These are phyloP conservation scores for Lichenostomus cassidix DNA, from an alignment of 2,113 vertebrate species.

Conservation along the genomic window DNA sequence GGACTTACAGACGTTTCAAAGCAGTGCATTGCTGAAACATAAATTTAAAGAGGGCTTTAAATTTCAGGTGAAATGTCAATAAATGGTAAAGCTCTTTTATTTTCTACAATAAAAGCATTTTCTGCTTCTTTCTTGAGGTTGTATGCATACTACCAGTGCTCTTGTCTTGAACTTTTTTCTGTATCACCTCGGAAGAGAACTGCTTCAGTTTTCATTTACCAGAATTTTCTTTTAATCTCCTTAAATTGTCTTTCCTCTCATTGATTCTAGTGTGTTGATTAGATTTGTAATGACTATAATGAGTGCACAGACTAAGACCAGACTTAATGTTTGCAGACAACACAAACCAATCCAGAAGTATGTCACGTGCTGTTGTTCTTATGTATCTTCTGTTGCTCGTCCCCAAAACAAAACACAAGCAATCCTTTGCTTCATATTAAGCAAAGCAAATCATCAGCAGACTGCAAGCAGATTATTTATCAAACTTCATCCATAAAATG, in stretches of 20 bases:
- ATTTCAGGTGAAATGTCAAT: neutral
- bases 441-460: neutral
- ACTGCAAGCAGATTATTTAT: neutral
- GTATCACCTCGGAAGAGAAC: neutral
- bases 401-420: neutral
- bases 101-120: neutral
- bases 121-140: neutral
- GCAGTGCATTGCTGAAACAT: neutral
- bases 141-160: neutral
- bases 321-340: neutral
- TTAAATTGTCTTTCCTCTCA: neutral
- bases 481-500: neutral
- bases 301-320: neutral
- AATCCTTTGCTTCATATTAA: neutral
- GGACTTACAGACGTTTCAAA: neutral
- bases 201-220: neutral
- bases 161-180: neutral
- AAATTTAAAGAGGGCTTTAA: neutral
- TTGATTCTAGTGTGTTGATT: neutral
- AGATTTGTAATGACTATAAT: neutral
- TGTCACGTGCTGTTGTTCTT: neutral
- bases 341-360: neutral
- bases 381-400: neutral
- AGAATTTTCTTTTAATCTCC: neutral
- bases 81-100: neutral